A percentile compares a stretch with the other conserved stretches of the same genome.
phyloP scores from a whole-genome alignment of 2,797 vertebrate genomes.

The Tragelaphus eurycerus region DNA sequence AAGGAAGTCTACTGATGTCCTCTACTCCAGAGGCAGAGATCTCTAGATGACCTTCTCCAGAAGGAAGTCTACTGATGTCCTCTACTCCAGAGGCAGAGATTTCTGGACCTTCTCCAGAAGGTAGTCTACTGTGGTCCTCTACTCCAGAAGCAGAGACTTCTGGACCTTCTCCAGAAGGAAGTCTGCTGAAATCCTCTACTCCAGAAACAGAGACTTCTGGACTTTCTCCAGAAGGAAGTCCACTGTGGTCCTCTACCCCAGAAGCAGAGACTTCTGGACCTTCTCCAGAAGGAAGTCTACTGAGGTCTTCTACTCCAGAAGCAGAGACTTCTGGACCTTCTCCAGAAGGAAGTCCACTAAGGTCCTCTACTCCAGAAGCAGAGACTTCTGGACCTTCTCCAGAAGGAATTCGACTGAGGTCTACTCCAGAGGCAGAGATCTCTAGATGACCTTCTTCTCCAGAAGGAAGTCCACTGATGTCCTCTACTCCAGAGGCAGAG shows the following conservation, averaged over 20 bases:
- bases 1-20: not conserved
- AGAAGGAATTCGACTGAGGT: conserved; percentile 79
- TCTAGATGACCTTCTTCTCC: conserved; percentile 68
- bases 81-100: not conserved
- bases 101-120: not conserved
- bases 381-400: conserved; percentile 64
- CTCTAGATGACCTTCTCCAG: not conserved
- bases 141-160: not conserved
- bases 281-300: conserved; percentile 75
- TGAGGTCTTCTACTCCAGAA: not conserved
- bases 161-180: conserved; percentile 1
- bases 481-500: conserved; percentile 61
- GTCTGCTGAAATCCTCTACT: conserved; percentile 79
- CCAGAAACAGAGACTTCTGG: conserved; percentile 81
- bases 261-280: conserved; percentile 37
- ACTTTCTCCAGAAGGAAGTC: conserved; percentile 74
- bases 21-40: not conserved
- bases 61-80: not conserved
- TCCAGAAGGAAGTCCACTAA: not conserved
- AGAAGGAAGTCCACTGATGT: conserved; percentile 71
- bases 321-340: not conserved
- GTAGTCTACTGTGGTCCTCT: not conserved
- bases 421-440: conserved; percentile 80
- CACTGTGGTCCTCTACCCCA: conserved; percentile 67
- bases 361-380: conserved; percentile 68